These are phyloP conservation scores for Idaea biselata DNA, from an alignment of 2,888 invertebrate species.

Conservation along the genomic window DNA sequence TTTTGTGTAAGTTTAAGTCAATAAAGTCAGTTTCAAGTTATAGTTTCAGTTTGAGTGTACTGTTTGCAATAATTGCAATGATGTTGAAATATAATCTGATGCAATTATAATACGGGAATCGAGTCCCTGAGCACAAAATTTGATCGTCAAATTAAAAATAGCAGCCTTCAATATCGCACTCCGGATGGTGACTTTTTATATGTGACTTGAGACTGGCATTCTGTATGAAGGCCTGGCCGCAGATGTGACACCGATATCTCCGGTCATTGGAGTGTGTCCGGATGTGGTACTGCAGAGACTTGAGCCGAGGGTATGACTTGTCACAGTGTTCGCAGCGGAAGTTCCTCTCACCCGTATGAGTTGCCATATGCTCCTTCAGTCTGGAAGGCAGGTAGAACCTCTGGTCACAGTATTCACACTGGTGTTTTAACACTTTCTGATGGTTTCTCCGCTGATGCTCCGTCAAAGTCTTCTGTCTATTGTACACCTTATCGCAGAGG, in stretches of 20 bases:
- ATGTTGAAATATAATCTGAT: too few relatives aligned
- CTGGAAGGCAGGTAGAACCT: slow-evolving; percentile 71
- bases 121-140: too few relatives aligned
- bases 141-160: slow-evolving; percentile 9
- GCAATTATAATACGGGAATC: too few relatives aligned
- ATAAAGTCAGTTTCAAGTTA: too few relatives aligned
- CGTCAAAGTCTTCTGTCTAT: slow-evolving; percentile 65
- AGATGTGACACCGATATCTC: slow-evolving; percentile 77
- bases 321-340: slow-evolving; percentile 81
- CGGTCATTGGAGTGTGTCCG: slow-evolving; percentile 81
- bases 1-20: too few relatives aligned
- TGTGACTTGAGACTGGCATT: slow-evolving; percentile 81
- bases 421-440: slow-evolving; percentile 71
- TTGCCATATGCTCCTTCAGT: slow-evolving; percentile 75
- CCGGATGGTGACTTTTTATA: slow-evolving; percentile 79
- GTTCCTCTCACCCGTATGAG: slow-evolving; percentile 78
- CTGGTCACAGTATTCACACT: slow-evolving; percentile 78
- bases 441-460: slow-evolving; percentile 71
- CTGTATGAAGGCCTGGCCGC: slow-evolving; percentile 80
- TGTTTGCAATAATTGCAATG: too few relatives aligned
- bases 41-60: too few relatives aligned
- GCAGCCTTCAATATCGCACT: slow-evolving; percentile 52
- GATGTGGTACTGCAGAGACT: slow-evolving; percentile 81
- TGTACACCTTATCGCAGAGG: slow-evolving; percentile 72
- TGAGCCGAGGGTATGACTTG: slow-evolving; percentile 81